A percentile compares a stretch with the other conserved stretches of the same genome.
Conservation (phyloP, 1,140 invertebrate species). For the Paramacrobiotus metropolitanus region DNA sequence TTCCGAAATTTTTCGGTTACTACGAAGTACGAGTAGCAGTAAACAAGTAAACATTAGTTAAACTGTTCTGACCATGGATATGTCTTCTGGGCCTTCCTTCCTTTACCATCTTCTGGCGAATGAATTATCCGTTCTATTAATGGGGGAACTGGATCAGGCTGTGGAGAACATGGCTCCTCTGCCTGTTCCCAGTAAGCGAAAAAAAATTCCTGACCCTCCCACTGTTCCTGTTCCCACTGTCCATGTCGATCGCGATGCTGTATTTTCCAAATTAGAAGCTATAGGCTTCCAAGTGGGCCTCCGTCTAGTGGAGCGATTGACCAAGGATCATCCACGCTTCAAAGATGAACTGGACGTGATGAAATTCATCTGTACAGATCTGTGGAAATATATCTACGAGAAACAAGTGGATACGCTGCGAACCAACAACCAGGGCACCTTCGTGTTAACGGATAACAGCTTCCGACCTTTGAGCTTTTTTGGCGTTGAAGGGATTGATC, state of each 20-base stretch:
- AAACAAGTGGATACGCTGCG: slow-evolving; percentile 96
- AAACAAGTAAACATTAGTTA: too few species aligned
- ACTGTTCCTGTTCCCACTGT: neutral
- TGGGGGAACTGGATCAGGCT: neutral
- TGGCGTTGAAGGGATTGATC: neutral
- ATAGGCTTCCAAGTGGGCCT: neutral
- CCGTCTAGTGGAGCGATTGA: slow-evolving; percentile 30
- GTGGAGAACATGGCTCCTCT: neutral
- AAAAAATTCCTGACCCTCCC: neutral
- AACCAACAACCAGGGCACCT: slow-evolving; percentile 90
- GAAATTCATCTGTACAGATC: slow-evolving; percentile 97
- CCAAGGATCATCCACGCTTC: slow-evolving; percentile 69
- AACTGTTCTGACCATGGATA: too few species aligned
- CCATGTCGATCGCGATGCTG: neutral
- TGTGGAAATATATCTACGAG: slow-evolving; percentile 85
- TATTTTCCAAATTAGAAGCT: neutral
- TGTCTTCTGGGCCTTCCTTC: neutral
- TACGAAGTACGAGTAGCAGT: too few species aligned
- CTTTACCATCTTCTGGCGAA: neutral
- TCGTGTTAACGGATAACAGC: slow-evolving; percentile 86
- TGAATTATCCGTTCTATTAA: neutral
- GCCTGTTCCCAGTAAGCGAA: neutral
- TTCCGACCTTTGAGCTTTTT: slow-evolving; percentile 53
- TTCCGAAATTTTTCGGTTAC: too few species aligned
- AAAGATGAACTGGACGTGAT: slow-evolving; percentile 94